Base-by-base conservation (phyloP, 2,888 invertebrate genomes). In the Cinara cedri region DNA sequence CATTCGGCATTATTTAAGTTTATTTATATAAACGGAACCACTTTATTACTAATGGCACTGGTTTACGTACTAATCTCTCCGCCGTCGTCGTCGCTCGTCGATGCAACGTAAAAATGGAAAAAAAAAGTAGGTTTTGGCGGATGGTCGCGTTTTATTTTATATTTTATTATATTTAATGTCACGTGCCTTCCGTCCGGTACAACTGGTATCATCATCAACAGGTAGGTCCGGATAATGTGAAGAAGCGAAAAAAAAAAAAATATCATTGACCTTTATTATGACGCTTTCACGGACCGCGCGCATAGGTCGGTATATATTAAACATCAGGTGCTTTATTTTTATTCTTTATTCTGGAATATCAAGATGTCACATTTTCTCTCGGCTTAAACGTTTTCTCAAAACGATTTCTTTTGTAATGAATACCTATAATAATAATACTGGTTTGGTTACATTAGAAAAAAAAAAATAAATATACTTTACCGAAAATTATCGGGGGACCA, bases 331-430 rank as follows among this genome's bases (percentile, higher is more conserved):
- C 78, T 49, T 78, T 68, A 78, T 78, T 78, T 78, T 78, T 78
- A 70, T n/a, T n/a, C 78, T 70, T 21, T 21, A 19, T 78, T 78
- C 78, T 78, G 78, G 78, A 78, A 78, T 78, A 78, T 51, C 78
- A 42, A 78, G 78, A 78, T 78, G 78, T 70, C 78, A 49, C 78
- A 78, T 78, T 78, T 78, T 78, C 78, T 78, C 78, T 70, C 57
- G n/a, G n/a, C 26, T 24, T 21, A 63, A 57, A 57, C 57, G 34
- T 76, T 78, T 78, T 78, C 70, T 70, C 78, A 51, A 34, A 78
- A 70, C 70, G 78, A 70, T 78, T 78, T 78, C 78, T 78, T 78
- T 78, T 78, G 78, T 78, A 68, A 60, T 70, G 51, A 60, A 68
- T 34, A 78, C n/a, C n/a, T n/a, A n/a, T n/a, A n/a, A n/a, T n/a